Evolutionary conservation across 2,888 invertebrate genomes (phyloP), one percentile per base, ranked within the genome.

Genomic region (Helobdella robusta): DNA sequence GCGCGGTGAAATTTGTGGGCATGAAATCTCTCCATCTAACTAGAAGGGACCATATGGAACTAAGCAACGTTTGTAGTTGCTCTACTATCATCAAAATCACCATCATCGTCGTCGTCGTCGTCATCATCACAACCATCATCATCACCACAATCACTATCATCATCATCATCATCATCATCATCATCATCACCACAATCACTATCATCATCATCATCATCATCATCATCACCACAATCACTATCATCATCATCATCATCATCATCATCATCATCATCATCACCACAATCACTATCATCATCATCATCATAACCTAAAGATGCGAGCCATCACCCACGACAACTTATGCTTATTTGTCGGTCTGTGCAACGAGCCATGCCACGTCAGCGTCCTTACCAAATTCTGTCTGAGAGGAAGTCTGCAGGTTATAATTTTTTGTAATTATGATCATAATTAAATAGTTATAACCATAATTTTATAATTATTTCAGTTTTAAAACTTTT

Each of bases 1-100:
- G 93, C 40, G 85, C 92, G 69, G 88, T 93, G 72, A 91, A 91
- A 77, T 89, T 89, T 76, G 69, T 74, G 44, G 71, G 70, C 46
- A 73, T 35, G 61, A 70, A 8, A 59, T 56, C 44, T 23, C 52
- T 70, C 1, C 32, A 46, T 8, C 67, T 75, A n/a, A 66, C 68
- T 20, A 70, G 71, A 30, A n/a, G 30, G 2, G 72, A 73, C 18
- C 64, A 71, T 30, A 44, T 72, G 18, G 71, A 75, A 65, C 70
- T 75, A 8, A 73, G 73, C 50, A 59, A 65, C 23, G 75, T 74
- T 65, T 68, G 72, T 23, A 34, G 20, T 2, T 32, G 15, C 15
- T 20, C 30, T 4, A 20, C 1, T 3, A 52, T 52, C 52, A 20
- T 52, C 52, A 20, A 15, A 11, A 52, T 52, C 52, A 20, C 20